A percentile compares a stretch with the other conserved stretches of the same genome.
These are phyloP conservation scores for Hylaeus volcanicus DNA, from an alignment of 1,140 invertebrate species.

Conservation along the genomic window DNA sequence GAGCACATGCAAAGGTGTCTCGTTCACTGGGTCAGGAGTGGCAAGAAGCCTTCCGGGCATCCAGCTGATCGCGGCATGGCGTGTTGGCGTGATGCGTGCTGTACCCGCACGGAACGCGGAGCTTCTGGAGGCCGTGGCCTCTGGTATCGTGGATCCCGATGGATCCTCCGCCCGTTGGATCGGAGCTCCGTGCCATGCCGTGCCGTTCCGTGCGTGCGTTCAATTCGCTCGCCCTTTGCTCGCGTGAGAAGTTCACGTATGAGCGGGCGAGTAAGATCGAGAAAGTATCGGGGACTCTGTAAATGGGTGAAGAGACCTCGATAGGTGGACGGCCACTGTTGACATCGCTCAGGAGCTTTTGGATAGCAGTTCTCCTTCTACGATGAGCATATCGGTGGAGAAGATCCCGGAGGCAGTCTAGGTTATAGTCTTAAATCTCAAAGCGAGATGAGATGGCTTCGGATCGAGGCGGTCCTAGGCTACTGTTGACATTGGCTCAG, in stretches of 20 bases:
- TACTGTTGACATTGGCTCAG: too few relatives aligned
- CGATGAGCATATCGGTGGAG: too few relatives aligned
- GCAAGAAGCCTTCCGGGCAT: slow-evolving; percentile 75
- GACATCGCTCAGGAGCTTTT: too few relatives aligned
- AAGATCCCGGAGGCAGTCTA: too few relatives aligned
- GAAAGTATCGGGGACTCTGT: slow-evolving; percentile 21
- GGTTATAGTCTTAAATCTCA: too few relatives aligned
- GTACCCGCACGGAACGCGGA: slow-evolving; percentile 53
- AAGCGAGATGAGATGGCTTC: too few relatives aligned
- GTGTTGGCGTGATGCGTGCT: slow-evolving; percentile 74
- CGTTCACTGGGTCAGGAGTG: slow-evolving; percentile 78
- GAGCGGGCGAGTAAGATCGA: slow-evolving; percentile 22
- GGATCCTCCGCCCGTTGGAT: slow-evolving; percentile 47
- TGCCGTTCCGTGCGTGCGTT: slow-evolving; percentile 47
- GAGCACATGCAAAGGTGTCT: slow-evolving; percentile 75
- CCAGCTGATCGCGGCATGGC: slow-evolving; percentile 73
- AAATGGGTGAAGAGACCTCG: not conserved
- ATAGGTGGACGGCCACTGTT: too few relatives aligned
- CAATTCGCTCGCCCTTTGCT: slow-evolving; percentile 35
- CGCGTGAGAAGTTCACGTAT: slow-evolving; percentile 47
- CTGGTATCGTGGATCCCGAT: slow-evolving; percentile 52
- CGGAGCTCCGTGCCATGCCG: slow-evolving; percentile 39
- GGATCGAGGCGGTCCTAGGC: too few relatives aligned
- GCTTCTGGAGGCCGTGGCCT: slow-evolving; percentile 40
- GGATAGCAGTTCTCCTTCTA: too few relatives aligned